Evolutionary conservation across 2,113 vertebrate species (phyloP), one percentile per base, ranked within the genome.

Genomic region (Odocoileus virginianus): DNA sequence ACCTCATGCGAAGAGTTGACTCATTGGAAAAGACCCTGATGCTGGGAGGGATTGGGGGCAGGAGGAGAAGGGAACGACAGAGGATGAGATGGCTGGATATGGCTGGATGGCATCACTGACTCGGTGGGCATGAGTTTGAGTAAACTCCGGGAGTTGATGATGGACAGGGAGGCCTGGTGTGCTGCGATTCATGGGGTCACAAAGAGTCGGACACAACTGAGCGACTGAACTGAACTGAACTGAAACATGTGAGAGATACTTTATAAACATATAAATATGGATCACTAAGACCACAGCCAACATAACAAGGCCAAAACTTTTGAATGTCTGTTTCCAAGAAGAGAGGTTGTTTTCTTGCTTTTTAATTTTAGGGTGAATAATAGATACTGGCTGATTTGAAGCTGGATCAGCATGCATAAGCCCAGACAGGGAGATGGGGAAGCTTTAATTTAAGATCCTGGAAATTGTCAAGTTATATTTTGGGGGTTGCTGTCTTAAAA

Each of bases 301-400:
- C 50, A 45, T 84, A 94, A 94, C 10, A 91, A 95, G 91, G 90
- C 67, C 45, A 91, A 92, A 95, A 97, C 83, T 97, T 96, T 83
- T 76, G 84, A 93, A 95, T 67, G 54, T 95, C 79, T 97, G 74
- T 84, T 91, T 97, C 45, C 52, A 58, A 93, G 94, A 96, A 91
- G 71, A 97, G 74, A 94, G 33, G 82, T 87, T 87, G 83, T 96
- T 97, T 97, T 81, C 52, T 71, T 96, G 82, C 61, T 96, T 98
- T 97, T 96, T 93, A 96, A 97, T 95, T 97, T 93, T 60, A 97
- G 23, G 52, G 64, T 98, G 93, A 98, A 95, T 96, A 97, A 95
- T 93, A 97, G 47, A 43, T 81, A 40, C 64, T 6, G 14, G 76
- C 36, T 95, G 91, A 81, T 57, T 93, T 96, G 86, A 97, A 97